Conservation (phyloP, 2,888 invertebrate species). For the Drepana falcataria region DNA sequence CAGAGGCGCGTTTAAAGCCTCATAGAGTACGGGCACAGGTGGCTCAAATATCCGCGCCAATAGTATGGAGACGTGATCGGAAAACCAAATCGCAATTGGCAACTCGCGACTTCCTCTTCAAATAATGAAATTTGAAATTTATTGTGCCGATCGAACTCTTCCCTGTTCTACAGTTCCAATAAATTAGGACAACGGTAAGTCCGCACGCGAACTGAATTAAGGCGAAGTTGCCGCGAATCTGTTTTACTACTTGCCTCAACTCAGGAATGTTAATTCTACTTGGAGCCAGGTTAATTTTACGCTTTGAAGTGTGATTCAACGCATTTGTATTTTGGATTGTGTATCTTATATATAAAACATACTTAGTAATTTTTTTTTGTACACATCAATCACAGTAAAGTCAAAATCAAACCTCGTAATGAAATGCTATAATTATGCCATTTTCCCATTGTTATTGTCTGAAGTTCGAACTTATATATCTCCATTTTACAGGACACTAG, state of each 20-base stretch:
- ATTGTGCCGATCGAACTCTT: constrained; percentile 62
- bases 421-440: too few relatives aligned
- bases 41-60: constrained; percentile 73
- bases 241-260: constrained; percentile 32
- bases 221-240: constrained; percentile 33
- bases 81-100: constrained; percentile 67
- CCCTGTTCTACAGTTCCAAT: constrained; percentile 55
- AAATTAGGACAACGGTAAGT: constrained; percentile 54
- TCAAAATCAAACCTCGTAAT: too few relatives aligned
- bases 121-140: constrained; percentile 77
- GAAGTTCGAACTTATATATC: too few relatives aligned
- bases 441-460: too few relatives aligned
- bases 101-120: constrained; percentile 72
- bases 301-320: neutral
- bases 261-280: constrained; percentile 33
- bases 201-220: constrained; percentile 43
- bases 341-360: too few relatives aligned
- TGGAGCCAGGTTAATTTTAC: constrained; percentile 17
- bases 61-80: constrained; percentile 74
- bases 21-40: constrained; percentile 74
- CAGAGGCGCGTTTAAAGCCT: constrained; percentile 71
- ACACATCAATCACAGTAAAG: too few relatives aligned
- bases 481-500: too few relatives aligned
- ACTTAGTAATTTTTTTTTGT: too few relatives aligned
- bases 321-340: too few relatives aligned